Percentiles rank a stretch among this genome's conserved stretches.
These are phyloP conservation scores for Dascillus cervinus DNA, from an alignment of 2,888 invertebrate species.

Conservation along the genomic window DNA sequence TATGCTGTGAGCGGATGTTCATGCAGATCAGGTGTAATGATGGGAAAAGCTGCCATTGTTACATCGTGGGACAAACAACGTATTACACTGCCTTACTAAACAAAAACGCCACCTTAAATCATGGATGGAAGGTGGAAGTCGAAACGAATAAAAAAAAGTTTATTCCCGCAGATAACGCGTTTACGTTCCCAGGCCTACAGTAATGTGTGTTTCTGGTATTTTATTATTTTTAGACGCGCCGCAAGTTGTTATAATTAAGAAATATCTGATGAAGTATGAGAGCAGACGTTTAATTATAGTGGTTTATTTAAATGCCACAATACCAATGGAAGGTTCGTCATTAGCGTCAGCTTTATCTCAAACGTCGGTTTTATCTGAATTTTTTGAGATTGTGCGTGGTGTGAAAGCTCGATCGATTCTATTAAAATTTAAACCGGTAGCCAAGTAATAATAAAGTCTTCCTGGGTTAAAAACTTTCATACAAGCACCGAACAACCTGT, in stretches of 20 bases:
- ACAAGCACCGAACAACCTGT: too few species aligned
- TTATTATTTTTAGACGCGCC: conserved; percentile 30
- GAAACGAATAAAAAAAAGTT: conserved; percentile 29
- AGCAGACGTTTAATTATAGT: conserved; percentile 32
- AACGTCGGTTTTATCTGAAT: too few species aligned
- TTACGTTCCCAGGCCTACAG: conserved; percentile 29
- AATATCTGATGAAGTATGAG: conserved; percentile 36
- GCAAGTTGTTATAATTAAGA: conserved; percentile 37
- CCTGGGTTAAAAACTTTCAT: too few species aligned
- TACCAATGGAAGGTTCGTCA: too few species aligned
- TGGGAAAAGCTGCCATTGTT: conserved; percentile 42
- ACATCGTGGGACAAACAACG: conserved; percentile 39
- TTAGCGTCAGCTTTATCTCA: too few species aligned
- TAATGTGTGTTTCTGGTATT: conserved; percentile 24
- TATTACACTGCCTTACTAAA: conserved; percentile 43
- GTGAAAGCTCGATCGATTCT: too few species aligned
- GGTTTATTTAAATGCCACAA: conserved; percentile 10
- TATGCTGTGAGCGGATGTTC: conserved; percentile 39
- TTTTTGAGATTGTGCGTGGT: too few species aligned
- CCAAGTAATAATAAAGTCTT: too few species aligned
- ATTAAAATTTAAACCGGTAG: too few species aligned
- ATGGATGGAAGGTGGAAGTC: conserved; percentile 27
- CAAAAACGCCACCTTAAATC: conserved; percentile 39
- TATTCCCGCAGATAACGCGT: conserved; percentile 17
- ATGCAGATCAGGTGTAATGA: conserved; percentile 45